A percentile compares a stretch with the other conserved stretches of the same genome.
Evolutionary conservation across 2,888 invertebrate genomes (phyloP).

Genomic region (Papilio demoleus): DNA sequence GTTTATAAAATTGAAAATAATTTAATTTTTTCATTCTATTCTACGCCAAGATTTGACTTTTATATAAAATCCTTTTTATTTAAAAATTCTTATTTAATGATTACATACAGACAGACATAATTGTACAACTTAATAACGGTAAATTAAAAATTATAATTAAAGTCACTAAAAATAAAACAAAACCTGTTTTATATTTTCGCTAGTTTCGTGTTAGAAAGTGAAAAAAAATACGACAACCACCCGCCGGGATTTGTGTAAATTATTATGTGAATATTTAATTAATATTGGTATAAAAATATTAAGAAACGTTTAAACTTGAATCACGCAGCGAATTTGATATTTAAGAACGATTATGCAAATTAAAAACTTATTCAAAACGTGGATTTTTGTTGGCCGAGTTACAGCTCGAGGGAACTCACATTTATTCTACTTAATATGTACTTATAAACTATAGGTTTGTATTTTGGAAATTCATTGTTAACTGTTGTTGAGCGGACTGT

Average conservation of each 20-base stretch:
- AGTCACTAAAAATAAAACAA: neutral
- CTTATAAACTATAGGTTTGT: too few species aligned
- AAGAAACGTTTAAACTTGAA: constrained; percentile 15
- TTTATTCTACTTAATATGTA: neutral
- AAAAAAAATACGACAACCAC: constrained; percentile 1
- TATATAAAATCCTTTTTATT: neutral
- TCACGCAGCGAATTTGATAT: constrained; percentile 15
- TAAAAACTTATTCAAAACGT: neutral
- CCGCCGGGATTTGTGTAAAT: constrained; percentile 9
- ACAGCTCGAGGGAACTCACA: too few species aligned
- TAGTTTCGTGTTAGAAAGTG: constrained; percentile 1
- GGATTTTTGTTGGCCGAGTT: neutral
- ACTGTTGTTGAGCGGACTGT: too few species aligned
- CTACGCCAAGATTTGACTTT: neutral
- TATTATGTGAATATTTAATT: constrained; percentile 20
- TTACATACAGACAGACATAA: neutral
- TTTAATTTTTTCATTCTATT: neutral
- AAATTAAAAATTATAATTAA: neutral
- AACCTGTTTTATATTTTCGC: neutral
- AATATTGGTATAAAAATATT: constrained; percentile 25
- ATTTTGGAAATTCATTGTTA: too few species aligned
- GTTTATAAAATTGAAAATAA: too few species aligned
- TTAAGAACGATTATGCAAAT: constrained; percentile 9
- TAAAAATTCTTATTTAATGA: neutral
- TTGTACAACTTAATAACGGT: neutral